Base-by-base conservation (phyloP, 2,113 vertebrate genomes). In the Myotis yumanensis region DNA sequence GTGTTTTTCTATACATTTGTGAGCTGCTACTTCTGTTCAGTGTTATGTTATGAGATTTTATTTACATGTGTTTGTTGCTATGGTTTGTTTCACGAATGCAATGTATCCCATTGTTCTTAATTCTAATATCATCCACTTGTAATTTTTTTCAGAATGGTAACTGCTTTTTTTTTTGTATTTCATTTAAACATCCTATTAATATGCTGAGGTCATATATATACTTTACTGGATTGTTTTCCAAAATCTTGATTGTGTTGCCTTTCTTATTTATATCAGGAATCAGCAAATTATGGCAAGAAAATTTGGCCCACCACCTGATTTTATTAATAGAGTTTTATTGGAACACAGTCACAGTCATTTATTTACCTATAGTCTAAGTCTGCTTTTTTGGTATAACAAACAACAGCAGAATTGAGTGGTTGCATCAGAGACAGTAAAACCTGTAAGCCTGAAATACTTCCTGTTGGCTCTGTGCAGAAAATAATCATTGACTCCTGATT, bases 281-380 rank as follows among this genome's bases (percentile, higher is more conserved):
- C 46, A 90, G 10, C 20, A 69, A 86, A 77, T 51, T 87, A 35
- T 25, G 40, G 10, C 4, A 81, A 68, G 40, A 80, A 89, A 86
- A 68, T 83, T n/a, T 69, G 62, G 32, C 72, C 72, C 43, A 30
- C 10, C 1, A 14, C 4, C 22, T 52, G 6, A 51, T 68, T 90
- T 90, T 81, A 16, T 81, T 66, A 93, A 85, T 86, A 66, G 96
- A 81, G 8, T 57, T 93, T 79, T 87, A 68, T 84, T 92, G 57
- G 81, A 66, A 46, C 16, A 72, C 10, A 40, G 28, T 51, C 22
- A 15, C 2, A 28, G 35, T 43, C 77, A 59, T 68, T 89, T 32
- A 66, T 52, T 80, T 87, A 40, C 22, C 4, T 35, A 35, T 43
- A 43, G 30, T 35, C 17, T 75, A 1, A 68, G 64, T 22, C 22